Evolutionary conservation across 2,888 invertebrate genomes (phyloP), one percentile per base, ranked within the genome.

Genomic region (Aricia artaxerxes): DNA sequence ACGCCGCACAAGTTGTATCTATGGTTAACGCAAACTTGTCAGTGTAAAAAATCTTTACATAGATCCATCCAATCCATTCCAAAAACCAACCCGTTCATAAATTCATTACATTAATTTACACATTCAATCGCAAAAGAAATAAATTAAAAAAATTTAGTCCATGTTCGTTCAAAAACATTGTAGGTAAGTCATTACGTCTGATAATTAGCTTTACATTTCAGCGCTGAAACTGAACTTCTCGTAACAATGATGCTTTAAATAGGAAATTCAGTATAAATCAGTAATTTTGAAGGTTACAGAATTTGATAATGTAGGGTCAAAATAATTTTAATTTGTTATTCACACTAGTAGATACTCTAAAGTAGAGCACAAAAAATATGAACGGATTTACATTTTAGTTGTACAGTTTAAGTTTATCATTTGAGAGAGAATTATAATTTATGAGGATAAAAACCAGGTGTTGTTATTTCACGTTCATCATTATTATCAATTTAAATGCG

Each of bases 401-500:
- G 24, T 0, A 24, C 24, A 24, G 24, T 13, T 11, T 13, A 11
- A 13, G 13, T 35, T 35, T 69, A 35, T 13, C 31, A 13, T 35
- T 35, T 35, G 35, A 69, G 13, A 35, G 69, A 69, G 11, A 69
- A 69, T 69, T 5, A 69, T 69, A 69, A 69, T 69, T 69, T 35
- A 35, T 35, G 13, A 69, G 35, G 35, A 69, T 38, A 69, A 69
- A 69, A 69, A 38, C 69, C 13, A 35, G 35, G 35, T 69, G 13
- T 69, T 69, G 69, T 69, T 69, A 9, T 69, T 69, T 38, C 35
- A 69, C 69, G 69, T 69, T 69, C 16, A 69, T 69, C 69, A 16
- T 69, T 69, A 31, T 76, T 69, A 31, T 76, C 35, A 76, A 76
- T 76, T 76, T 49, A 35, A 76, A 38, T 76, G 35, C 76, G 53